These are phyloP conservation scores for Cryptotermes secundus DNA, from an alignment of 1,140 invertebrate genomes.

Conservation along the genomic window DNA sequence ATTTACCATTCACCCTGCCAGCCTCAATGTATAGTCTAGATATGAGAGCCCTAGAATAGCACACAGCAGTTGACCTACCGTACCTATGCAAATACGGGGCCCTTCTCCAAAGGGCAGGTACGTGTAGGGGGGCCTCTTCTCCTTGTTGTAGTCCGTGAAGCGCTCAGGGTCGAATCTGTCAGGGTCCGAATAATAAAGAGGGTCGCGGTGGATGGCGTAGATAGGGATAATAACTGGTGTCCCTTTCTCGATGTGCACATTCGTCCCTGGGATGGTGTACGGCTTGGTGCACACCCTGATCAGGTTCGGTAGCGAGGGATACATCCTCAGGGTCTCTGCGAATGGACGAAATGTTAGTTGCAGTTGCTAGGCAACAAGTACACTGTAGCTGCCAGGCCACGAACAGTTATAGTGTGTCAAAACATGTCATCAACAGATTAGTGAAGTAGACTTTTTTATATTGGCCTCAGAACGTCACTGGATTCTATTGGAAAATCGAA, in stretches of 20 bases:
- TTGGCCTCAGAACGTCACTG: no score
- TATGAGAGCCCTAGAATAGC: no score
- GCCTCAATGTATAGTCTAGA: no score
- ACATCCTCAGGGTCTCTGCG: constrained; percentile 50
- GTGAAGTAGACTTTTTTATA: no score
- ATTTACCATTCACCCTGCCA: no score
- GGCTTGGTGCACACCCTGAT: constrained; percentile 51
- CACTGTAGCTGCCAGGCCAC: no score
- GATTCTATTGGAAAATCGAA: no score
- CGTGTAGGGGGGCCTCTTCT: constrained; percentile 45
- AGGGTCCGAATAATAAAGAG: constrained; percentile 60
- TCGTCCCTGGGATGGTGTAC: constrained; percentile 51
- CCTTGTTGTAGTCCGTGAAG: constrained; percentile 55
- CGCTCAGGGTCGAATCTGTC: constrained; percentile 65
- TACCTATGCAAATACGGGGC: constrained; percentile 60
- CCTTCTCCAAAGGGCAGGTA: constrained; percentile 66
- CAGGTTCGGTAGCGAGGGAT: constrained; percentile 47
- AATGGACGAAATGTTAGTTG: not conserved
- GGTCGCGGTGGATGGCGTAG: constrained; percentile 53
- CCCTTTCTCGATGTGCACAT: constrained; percentile 49
- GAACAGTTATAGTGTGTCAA: no score
- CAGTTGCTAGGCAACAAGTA: no score
- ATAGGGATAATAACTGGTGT: constrained; percentile 47
- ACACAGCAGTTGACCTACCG: no score
- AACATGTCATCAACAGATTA: no score